phyloP scores from a whole-genome alignment of 2,113 vertebrate species.

The Calypte anna region DNA sequence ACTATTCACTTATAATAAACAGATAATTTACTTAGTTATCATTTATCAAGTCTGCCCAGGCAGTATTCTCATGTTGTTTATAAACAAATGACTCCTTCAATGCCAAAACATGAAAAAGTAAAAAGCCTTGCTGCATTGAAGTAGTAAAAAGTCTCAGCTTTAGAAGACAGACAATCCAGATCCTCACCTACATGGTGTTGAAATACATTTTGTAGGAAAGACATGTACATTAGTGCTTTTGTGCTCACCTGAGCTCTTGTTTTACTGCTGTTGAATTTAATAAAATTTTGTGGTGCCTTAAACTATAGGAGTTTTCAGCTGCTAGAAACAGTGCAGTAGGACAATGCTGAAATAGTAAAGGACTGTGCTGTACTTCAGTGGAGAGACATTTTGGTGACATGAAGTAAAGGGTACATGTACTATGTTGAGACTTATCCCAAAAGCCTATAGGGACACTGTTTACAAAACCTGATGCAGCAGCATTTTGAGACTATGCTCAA shows the following conservation, averaged over 20 bases:
- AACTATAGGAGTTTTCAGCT: background rate
- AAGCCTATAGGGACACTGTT: background rate
- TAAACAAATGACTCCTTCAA: background rate
- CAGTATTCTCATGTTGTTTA: background rate
- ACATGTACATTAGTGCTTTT: background rate
- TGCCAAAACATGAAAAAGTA: background rate
- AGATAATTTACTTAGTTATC: background rate
- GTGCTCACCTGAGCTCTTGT: background rate
- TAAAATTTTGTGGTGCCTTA: rapidly evolving
- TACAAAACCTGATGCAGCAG: background rate
- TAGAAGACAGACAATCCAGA: background rate
- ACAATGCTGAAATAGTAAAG: background rate
- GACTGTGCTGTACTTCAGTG: background rate
- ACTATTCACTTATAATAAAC: background rate
- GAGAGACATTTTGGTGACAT: background rate
- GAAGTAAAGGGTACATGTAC: background rate
- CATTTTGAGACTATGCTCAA: background rate
- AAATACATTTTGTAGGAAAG: background rate
- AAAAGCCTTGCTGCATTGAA: background rate
- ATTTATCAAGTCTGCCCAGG: background rate
- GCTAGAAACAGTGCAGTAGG: background rate
- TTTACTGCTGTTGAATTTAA: background rate
- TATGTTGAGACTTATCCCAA: background rate
- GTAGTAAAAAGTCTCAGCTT: background rate
- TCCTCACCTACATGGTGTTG: background rate